Conservation (phyloP, 2,113 vertebrate genomes). For the Centrocercus urophasianus region DNA sequence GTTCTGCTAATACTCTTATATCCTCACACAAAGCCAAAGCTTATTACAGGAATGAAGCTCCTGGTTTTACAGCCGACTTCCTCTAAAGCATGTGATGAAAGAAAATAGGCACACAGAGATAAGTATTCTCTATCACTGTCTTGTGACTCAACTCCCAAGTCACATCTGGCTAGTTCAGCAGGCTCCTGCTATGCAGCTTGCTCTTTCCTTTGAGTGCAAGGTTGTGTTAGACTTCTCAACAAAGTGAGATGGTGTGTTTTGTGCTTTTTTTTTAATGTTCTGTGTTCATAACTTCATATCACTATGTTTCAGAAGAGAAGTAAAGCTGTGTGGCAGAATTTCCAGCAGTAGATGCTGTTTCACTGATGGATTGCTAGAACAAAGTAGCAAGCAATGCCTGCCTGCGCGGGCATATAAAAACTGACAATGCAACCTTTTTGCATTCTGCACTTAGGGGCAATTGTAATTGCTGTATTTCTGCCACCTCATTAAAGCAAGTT, state of each 20-base stretch:
- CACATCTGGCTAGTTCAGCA: not conserved
- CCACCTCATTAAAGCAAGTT: not conserved
- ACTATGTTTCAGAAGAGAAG: not conserved
- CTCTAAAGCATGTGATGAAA: conserved; percentile 46
- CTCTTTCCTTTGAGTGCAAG: not conserved
- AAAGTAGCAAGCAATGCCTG: not conserved
- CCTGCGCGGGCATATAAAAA: not conserved
- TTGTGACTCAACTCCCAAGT: conserved; percentile 33
- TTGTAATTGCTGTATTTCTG: not conserved
- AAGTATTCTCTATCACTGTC: not conserved
- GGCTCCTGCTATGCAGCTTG: not conserved
- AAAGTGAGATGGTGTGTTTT: not conserved
- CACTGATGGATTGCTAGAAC: not conserved
- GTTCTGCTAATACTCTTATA: not conserved
- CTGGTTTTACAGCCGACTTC: conserved; percentile 45
- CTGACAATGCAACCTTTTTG: not conserved
- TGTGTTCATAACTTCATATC: not conserved
- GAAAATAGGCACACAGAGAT: not conserved
- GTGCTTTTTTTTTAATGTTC: not conserved
- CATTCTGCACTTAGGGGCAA: fast-evolving
- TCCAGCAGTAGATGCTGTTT: not conserved
- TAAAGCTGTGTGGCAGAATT: not conserved
- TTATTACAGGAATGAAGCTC: not conserved
- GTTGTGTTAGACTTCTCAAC: not conserved
- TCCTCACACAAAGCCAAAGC: not conserved